These are phyloP conservation scores for Tragelaphus buxtoni DNA, from an alignment of 2,113 vertebrate genomes.

Conservation along the genomic window DNA sequence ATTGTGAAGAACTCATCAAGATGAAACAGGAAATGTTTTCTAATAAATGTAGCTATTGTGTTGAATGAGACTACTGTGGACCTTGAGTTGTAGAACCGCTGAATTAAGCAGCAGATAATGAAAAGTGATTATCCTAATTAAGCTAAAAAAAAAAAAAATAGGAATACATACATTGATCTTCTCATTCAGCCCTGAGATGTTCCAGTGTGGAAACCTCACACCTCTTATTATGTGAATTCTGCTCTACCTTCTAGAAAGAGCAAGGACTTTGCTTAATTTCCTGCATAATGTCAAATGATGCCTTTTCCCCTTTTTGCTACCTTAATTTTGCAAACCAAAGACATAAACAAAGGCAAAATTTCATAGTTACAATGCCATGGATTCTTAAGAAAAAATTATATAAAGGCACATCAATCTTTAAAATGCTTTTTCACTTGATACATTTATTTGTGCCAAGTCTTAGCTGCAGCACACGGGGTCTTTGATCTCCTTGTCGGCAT, in stretches of 20 bases:
- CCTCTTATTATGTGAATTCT: neutral
- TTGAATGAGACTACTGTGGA: neutral
- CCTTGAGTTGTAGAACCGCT: neutral
- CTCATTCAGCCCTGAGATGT: neutral
- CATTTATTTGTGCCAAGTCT: neutral
- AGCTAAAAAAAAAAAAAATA: neutral
- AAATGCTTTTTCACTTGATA: neutral
- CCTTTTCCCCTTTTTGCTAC: neutral
- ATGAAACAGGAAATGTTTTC: neutral
- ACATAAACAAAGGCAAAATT: neutral
- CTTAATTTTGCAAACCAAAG: neutral
- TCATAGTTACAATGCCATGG: neutral
- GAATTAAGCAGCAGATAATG: conserved; percentile 5
- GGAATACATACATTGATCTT: neutral
- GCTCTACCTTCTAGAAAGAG: neutral
- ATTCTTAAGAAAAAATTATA: neutral
- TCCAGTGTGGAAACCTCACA: neutral
- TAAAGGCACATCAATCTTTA: neutral
- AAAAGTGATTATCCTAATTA: conserved; percentile 14
- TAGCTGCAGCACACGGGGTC: neutral
- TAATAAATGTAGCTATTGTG: neutral
- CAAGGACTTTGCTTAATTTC: neutral
- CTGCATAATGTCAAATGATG: neutral
- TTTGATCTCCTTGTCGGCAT: neutral
- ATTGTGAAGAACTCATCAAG: conserved; percentile 1